Conservation (phyloP, 2,797 vertebrate species). For the Leptatherina wallacei region DNA sequence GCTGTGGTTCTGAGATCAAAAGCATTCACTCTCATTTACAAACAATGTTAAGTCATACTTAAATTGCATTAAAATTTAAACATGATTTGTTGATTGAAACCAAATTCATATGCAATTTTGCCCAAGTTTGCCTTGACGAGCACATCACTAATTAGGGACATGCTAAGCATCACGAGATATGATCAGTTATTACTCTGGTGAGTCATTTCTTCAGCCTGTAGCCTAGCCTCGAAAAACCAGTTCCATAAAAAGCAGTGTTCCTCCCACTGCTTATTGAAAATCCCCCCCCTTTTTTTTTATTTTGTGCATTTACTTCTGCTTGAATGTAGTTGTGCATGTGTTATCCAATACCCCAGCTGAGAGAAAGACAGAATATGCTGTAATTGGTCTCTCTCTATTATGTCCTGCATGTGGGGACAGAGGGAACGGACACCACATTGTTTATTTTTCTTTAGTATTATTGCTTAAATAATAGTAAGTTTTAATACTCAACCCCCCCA, state of each 20-base stretch:
- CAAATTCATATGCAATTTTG: conserved; percentile 54
- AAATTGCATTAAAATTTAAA: conserved; percentile 11
- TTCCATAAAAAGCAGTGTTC: conserved; percentile 43
- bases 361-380: conserved; percentile 35
- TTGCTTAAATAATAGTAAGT: conserved; percentile 9
- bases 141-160: conserved; percentile 52
- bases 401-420: conserved; percentile 53
- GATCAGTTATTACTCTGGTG: conserved; percentile 50
- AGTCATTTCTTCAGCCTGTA: conserved; percentile 60
- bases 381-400: conserved; percentile 46
- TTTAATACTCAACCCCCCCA: background rate
- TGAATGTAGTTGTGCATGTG: conserved; percentile 65
- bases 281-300: conserved; percentile 32
- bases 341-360: conserved; percentile 53
- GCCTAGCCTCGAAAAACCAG: conserved; percentile 44
- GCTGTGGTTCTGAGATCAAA: conserved; percentile 15
- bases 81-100: background rate
- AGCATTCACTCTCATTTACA: background rate
- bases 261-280: conserved; percentile 46
- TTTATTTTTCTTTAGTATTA: conserved; percentile 11
- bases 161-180: conserved; percentile 39
- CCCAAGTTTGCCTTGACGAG: conserved; percentile 45
- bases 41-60: background rate
- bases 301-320: conserved; percentile 56
- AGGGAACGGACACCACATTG: conserved; percentile 6